phyloP scores from a whole-genome alignment of 2,888 invertebrate genomes.

The Halocaridina rubra region DNA sequence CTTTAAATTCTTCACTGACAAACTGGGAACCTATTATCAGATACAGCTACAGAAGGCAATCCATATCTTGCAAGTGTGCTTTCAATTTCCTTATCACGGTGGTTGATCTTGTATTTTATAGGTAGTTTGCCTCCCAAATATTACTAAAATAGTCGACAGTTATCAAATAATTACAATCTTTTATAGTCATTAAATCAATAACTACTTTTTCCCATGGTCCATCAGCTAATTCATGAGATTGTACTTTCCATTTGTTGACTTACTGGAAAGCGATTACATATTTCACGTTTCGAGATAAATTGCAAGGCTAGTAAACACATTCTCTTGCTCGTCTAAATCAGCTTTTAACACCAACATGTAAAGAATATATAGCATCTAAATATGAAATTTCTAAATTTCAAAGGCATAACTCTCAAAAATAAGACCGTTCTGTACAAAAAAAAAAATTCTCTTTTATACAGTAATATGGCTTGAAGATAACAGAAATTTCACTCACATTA shows the following conservation, averaged over 20 bases:
- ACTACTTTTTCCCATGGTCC: not conserved
- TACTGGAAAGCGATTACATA: not conserved
- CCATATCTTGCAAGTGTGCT: constrained; percentile 62
- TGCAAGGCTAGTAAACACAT: constrained; percentile 3
- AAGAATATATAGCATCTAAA: not conserved
- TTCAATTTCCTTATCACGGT: constrained; percentile 52
- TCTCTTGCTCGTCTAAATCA: not conserved
- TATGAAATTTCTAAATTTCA: not conserved
- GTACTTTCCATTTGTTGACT: not conserved
- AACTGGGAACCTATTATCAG: constrained; percentile 64
- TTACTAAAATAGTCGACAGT: not conserved
- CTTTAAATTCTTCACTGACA: constrained; percentile 40
- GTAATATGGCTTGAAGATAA: not conserved
- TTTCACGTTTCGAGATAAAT: not conserved
- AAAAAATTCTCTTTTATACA: not conserved
- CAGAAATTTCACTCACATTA: not conserved
- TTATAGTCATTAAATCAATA: not conserved
- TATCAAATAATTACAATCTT: not conserved
- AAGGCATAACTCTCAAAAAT: not conserved
- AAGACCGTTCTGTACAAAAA: not conserved
- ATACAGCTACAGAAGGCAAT: constrained; percentile 48
- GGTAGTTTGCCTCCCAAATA: not conserved
- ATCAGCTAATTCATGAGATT: not conserved
- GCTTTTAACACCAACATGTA: not conserved
- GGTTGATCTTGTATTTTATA: not conserved